Evolutionary conservation across 2,797 vertebrate species (phyloP), one percentile per base, ranked within the genome.

Genomic region (Dromococcyx pavoninus): DNA sequence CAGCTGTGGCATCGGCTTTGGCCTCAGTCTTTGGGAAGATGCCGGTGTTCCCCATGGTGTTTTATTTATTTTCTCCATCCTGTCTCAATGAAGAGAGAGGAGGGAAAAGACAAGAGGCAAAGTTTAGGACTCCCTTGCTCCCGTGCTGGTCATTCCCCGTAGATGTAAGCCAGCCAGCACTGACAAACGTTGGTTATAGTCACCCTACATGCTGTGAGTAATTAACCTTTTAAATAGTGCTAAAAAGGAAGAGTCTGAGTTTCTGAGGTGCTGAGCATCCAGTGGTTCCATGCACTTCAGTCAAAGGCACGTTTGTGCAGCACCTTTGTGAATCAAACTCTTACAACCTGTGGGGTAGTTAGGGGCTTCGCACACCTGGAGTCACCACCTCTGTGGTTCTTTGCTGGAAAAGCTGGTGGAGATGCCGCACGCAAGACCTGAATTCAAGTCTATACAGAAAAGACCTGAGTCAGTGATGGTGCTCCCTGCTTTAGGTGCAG

Each of bases 31-130:
- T 33, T 23, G 33, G 37, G 28, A 66, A 85, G 18, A 46, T 7
- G 4, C 27, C 30, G 27, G 11, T 0, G 0, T 62, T 86, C 33
- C 39, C 35, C 32, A 8, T 3, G 6, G 15, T 41, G 23, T 66
- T 93, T 54, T 11, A 19, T 79, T 85, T 2, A 23, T 60, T 88
- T 83, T 13, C 35, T 67, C 37, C 32, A 28, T 53, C 57, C 17
- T 81, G 43, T 22, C 18, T 62, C 78, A 54, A 53, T 4, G 10
- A 75, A 51, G 30, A 64, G 39, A 75, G 32, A 41, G n/a, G 35
- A 73, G 21, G 30, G 18, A 28, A 56, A 51, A 51, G 78, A 11
- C 3, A 35, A 32, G 60, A 91, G 48, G 23, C 39, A 37, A 37
- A 51, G 13, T 44, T 76, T n/a, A 64, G 58, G 62, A n/a, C 8